phyloP scores from a whole-genome alignment of 2,113 vertebrate genomes.

The Cacatua alba region DNA sequence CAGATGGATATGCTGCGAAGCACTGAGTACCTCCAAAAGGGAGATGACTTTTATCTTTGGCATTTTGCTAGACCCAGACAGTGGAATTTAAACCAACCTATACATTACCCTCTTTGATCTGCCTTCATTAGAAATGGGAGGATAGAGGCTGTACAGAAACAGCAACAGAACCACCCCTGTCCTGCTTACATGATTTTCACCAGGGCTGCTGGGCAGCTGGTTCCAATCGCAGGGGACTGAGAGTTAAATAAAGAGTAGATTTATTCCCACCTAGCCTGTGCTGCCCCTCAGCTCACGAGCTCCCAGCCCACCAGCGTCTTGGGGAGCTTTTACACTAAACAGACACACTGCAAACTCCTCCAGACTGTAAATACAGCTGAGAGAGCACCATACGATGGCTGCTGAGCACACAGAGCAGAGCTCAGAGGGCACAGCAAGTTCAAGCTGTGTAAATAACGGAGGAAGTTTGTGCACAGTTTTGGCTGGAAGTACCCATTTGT shows the following conservation, averaged over 20 bases:
- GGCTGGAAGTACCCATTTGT: conserved; percentile 47
- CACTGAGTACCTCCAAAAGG: background rate
- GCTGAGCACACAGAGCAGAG: conserved; percentile 47
- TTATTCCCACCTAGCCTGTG: conserved; percentile 17
- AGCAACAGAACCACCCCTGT: background rate
- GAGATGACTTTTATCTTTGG: background rate
- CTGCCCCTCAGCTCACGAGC: conserved; percentile 6
- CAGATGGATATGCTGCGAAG: background rate
- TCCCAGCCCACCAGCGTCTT: background rate
- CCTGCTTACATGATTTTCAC: conserved; percentile 6
- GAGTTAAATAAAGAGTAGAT: conserved; percentile 34
- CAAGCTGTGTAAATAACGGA: conserved; percentile 60
- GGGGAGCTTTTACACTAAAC: conserved; percentile 61
- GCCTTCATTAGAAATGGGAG: background rate
- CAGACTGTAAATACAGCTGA: conserved; percentile 77
- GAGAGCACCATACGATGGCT: conserved; percentile 16
- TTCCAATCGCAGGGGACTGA: conserved; percentile 17
- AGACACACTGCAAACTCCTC: conserved; percentile 53
- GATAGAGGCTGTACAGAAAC: background rate
- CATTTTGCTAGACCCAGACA: background rate
- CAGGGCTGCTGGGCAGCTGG: conserved; percentile 30
- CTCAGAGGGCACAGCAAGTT: conserved; percentile 40
- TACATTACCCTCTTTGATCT: conserved; percentile 12
- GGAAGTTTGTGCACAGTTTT: conserved; percentile 53
- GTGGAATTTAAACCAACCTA: background rate